Percentiles rank a stretch among this genome's conserved stretches.
These are phyloP conservation scores for Chymomyza caudatula DNA, from an alignment of 2,888 invertebrate genomes.

Conservation along the genomic window DNA sequence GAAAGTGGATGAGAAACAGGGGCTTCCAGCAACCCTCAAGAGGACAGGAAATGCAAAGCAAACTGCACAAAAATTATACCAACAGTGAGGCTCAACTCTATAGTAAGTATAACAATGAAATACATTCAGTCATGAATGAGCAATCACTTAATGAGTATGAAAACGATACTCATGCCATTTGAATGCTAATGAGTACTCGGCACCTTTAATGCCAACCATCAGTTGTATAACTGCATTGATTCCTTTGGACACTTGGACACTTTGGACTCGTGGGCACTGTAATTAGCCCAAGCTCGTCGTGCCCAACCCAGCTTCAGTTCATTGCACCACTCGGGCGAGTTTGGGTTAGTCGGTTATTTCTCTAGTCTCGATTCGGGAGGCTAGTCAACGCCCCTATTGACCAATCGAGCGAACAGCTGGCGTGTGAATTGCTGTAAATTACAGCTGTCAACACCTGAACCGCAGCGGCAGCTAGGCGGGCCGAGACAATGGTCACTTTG, in stretches of 20 bases:
- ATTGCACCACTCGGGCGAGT: neutral
- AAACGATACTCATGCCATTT: neutral
- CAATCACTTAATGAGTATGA: neutral
- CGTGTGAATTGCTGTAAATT: conserved; percentile 3
- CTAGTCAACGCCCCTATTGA: neutral
- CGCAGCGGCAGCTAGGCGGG: neutral
- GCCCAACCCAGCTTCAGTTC: too few relatives aligned
- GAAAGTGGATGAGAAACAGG: neutral
- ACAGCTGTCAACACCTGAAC: conserved; percentile 1
- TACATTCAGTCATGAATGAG: neutral
- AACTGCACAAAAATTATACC: conserved; percentile 33
- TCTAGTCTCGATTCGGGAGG: neutral
- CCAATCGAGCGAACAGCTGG: neutral
- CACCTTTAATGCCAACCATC: neutral
- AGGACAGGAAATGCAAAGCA: conserved; percentile 44
- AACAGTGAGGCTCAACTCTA: neutral
- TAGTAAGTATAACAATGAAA: neutral
- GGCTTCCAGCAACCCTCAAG: conserved; percentile 21
- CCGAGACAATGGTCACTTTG: neutral
- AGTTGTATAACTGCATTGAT: neutral
- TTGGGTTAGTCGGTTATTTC: neutral
- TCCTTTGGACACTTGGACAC: neutral
- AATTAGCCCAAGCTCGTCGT: neutral
- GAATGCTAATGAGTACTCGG: neutral
- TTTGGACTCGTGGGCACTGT: neutral